These are phyloP conservation scores for Larimichthys polyactis DNA, from an alignment of 2,113 vertebrate genomes.

Conservation along the genomic window DNA sequence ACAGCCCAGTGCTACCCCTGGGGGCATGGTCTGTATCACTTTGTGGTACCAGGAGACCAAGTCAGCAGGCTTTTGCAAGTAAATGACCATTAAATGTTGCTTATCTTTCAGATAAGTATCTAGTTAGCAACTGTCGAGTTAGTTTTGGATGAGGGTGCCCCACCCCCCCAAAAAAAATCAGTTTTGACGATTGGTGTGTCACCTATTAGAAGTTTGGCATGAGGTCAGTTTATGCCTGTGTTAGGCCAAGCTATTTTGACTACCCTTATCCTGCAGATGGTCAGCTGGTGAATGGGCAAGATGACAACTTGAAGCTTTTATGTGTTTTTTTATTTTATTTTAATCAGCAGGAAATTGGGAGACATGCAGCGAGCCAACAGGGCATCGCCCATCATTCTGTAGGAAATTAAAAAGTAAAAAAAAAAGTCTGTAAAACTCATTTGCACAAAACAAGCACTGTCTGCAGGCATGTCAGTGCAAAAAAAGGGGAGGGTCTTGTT, in stretches of 20 bases:
- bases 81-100: background rate
- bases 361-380: background rate
- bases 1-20: background rate
- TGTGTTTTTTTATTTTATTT: background rate
- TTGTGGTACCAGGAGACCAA: background rate
- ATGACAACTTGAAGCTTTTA: background rate
- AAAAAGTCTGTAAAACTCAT: conserved; percentile 53
- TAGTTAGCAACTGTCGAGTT: background rate
- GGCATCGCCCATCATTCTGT: conserved; percentile 13
- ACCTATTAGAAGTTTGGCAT: background rate
- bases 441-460: conserved; percentile 61
- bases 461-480: conserved; percentile 35
- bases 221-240: background rate
- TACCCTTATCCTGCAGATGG: background rate
- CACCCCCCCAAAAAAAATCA: too few species aligned
- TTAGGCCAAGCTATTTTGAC: background rate
- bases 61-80: background rate
- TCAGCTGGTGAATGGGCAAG: background rate
- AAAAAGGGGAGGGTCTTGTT: conserved; percentile 14
- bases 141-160: background rate
- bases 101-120: too few species aligned
- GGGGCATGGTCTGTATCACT: background rate
- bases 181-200: background rate
- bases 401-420: conserved; percentile 38
- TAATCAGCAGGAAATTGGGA: conserved; percentile 51